Evolutionary conservation across 2,888 invertebrate genomes (phyloP).

Genomic region (Thelaira solivaga): DNA sequence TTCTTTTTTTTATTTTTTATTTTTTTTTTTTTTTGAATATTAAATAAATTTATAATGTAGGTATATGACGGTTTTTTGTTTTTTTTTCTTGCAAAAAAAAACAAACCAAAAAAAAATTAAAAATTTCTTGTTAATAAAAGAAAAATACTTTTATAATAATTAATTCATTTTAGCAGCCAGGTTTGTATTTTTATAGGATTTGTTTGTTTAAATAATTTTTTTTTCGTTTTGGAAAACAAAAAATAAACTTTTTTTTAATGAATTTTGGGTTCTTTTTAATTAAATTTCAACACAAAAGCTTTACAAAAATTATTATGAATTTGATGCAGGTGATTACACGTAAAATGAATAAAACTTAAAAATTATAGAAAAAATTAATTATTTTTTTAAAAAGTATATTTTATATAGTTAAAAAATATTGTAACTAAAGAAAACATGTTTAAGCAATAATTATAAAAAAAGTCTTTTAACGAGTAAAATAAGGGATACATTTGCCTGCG

Average conservation of each 20-base stretch:
- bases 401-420: constrained; percentile 1
- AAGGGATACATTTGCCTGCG: neutral
- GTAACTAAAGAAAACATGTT: constrained; percentile 3
- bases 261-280: constrained; percentile 20
- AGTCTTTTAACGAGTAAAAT: constrained; percentile 39
- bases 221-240: neutral
- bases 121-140: neutral
- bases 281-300: constrained; percentile 15
- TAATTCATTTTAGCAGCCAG: constrained; percentile 35
- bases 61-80: constrained; percentile 6
- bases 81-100: constrained; percentile 5
- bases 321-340: constrained; percentile 59
- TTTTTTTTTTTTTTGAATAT: constrained; percentile 7
- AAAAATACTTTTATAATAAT: too few species aligned
- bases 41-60: constrained; percentile 38
- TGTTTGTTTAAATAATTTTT: neutral
- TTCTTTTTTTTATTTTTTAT: too few species aligned
- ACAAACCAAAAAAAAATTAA: neutral
- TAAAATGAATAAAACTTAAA: constrained; percentile 44
- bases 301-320: constrained; percentile 42
- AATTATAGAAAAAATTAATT: neutral
- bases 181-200: constrained; percentile 32
- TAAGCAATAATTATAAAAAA: constrained; percentile 42
- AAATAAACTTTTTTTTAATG: constrained; percentile 12
- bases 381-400: constrained; percentile 5